Evolutionary conservation across 1,140 invertebrate genomes (phyloP), one percentile per base, ranked within the genome.

Genomic region (Marisa cornuarietis): DNA sequence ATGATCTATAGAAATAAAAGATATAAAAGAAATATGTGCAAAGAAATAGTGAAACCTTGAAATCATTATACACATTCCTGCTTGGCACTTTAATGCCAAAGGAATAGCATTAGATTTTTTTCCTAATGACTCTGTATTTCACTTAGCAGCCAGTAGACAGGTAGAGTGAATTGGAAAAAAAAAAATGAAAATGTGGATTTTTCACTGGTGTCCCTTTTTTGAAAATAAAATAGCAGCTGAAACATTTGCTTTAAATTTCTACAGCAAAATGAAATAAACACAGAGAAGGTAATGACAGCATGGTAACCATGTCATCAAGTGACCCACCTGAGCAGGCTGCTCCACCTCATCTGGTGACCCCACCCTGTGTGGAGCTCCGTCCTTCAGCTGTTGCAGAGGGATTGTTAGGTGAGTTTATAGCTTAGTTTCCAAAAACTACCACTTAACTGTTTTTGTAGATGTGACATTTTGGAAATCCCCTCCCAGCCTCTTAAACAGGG

Each of bases 381-480:
- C 65, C 65, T n/a, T 68, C 65, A 68, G 65, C 65, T 24, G 65
- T 68, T 31, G 26, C 65, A 68, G 65, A 68, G 22, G 65, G 65
- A 5, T n/a, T 31, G 22, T 22, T 68, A n/a, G 65, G 65, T 68
- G 22, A 16, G 65, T n/a, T 14, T 13, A 3, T 24, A 68, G 31
- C 31, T 42, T 6, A 42, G 31, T 6, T 42, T 42, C 31, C 31
- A 42, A 42, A 42, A 42, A n/a, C n/a, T n/a, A n/a, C 31, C 31
- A 42, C 31, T 42, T 6, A 42, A n/a, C n/a, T n/a, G n/a, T n/a
- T n/a, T 42, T 42, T 42, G 3, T 42, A 42, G 31, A 42, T 42
- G 31, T 42, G 31, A 42, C 31, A 6, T 42, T 42, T 42, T 42
- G 31, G 31, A 2, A 42, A 42, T 6, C 31, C 31, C 31, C 6